phyloP scores from a whole-genome alignment of 2,113 vertebrate genomes.

The Chloebia gouldiae region DNA sequence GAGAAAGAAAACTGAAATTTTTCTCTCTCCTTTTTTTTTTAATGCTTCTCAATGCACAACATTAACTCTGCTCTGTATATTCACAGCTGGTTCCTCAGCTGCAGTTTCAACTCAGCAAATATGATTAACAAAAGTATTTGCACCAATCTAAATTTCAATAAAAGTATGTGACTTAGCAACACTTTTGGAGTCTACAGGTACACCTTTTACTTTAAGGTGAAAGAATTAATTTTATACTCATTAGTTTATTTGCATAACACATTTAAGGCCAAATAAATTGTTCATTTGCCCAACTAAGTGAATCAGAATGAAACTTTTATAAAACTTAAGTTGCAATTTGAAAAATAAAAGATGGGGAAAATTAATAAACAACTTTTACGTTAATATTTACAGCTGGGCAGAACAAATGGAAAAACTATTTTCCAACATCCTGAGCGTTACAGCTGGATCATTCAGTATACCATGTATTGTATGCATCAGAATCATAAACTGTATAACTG shows the following conservation, averaged over 20 bases:
- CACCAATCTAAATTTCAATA: not conserved
- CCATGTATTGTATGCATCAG: not conserved
- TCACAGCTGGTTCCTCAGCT: not conserved
- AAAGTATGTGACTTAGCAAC: not conserved
- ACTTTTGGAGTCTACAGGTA: not conserved
- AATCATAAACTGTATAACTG: not conserved
- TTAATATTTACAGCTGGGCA: not conserved
- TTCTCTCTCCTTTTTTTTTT: not conserved
- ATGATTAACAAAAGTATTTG: not conserved
- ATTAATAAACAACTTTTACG: not conserved
- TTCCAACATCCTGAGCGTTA: slow-evolving; percentile 13
- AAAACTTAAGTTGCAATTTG: not conserved
- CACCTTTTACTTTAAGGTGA: not conserved
- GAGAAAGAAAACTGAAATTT: not conserved
- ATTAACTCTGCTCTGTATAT: not conserved
- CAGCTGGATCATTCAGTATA: slow-evolving; percentile 6
- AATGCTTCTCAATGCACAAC: not conserved
- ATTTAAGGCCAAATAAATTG: not conserved
- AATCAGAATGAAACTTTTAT: not conserved
- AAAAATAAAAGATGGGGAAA: not conserved
- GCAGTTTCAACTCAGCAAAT: not conserved
- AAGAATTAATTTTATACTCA: not conserved
- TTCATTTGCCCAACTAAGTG: not conserved
- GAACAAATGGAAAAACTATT: not conserved
- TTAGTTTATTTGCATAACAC: not conserved